Evolutionary conservation across 2,113 vertebrate genomes (phyloP).

Genomic region (Colossoma macropomum): DNA sequence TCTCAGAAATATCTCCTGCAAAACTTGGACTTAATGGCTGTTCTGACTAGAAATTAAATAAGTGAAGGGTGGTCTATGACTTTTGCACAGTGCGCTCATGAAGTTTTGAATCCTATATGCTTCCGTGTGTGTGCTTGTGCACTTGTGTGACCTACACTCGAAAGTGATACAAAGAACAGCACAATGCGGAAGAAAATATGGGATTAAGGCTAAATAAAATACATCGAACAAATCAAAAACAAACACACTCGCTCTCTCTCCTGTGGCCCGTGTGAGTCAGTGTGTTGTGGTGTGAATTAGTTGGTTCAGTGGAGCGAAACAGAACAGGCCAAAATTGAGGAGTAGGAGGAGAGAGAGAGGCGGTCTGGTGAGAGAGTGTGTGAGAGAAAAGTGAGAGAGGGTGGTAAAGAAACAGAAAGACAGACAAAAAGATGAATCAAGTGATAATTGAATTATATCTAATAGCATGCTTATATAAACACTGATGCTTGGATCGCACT

Average conservation of each 20-base stretch:
- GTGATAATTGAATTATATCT: slow-evolving; percentile 76
- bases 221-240: slow-evolving; percentile 24
- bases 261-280: slow-evolving; percentile 11
- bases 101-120: slow-evolving; percentile 5
- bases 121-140: slow-evolving; percentile 4
- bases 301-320: slow-evolving; percentile 73
- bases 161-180: background rate
- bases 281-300: slow-evolving; percentile 72
- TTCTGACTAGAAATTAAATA: background rate
- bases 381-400: background rate
- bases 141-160: background rate
- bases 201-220: slow-evolving; percentile 9
- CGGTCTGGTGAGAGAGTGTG: too few relatives aligned
- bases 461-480: slow-evolving; percentile 70
- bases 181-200: slow-evolving; percentile 9
- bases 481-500: slow-evolving; percentile 61
- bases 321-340: slow-evolving; percentile 57
- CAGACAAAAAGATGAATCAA: background rate
- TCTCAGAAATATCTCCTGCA: too few relatives aligned
- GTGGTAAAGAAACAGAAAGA: background rate
- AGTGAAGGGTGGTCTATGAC: too few relatives aligned
- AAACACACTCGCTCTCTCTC: slow-evolving; percentile 5
- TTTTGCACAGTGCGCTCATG: background rate
- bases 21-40: too few relatives aligned
- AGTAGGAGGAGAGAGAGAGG: background rate